Base-by-base conservation (phyloP, 2,113 vertebrate genomes). In the Spermophilus dauricus region DNA sequence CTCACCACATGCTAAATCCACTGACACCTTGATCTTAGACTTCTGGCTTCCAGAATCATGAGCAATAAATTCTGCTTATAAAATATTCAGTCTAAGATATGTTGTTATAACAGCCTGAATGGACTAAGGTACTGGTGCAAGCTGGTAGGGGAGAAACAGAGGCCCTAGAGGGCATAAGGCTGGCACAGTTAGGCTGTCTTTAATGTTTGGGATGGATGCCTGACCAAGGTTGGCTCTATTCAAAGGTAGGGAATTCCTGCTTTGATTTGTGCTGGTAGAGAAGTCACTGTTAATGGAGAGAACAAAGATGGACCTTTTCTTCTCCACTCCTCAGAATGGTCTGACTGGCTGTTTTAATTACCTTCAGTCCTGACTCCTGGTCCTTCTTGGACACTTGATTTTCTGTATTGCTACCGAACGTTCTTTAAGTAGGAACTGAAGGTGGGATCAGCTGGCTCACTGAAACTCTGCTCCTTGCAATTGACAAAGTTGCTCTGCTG, bases 261-360 rank as follows among this genome's bases (percentile, higher is more conserved):
- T 69, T 61, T 70, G 61, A 67, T 42, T 77, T 58, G 16, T 51
- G 18, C 12, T 51, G 8, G 72, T 70, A 45, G 51, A 42, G 32
- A 85, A 1, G 28, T 13, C 18, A 4, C 14, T 65, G n/a, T 16
- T 53, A 10, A 8, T 17, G 32, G 34, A 63, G 22, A 5, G 2
- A 22, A 14, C 8, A 18, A 6, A 8, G 37, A 4, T 5, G 39
- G 17, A 24, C 10, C 58, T 63, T 75, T 56, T 51, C 34, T n/a
- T 34, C 7, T 72, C 39, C 1, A 51, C 9, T 10, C 8, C 2
- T 16, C 10, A 28, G 1, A 67, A 28, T 2, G 13, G 20, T 8
- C 42, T 39, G 42, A 24, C 8, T 26, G n/a, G 13, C 24, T 18
- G 3, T 86, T 7, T 30, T 37, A 5, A 26, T n/a, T 32, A 22